These are phyloP conservation scores for Protobothrops flavoviridis DNA, from an alignment of 2,113 vertebrate species.

Conservation along the genomic window DNA sequence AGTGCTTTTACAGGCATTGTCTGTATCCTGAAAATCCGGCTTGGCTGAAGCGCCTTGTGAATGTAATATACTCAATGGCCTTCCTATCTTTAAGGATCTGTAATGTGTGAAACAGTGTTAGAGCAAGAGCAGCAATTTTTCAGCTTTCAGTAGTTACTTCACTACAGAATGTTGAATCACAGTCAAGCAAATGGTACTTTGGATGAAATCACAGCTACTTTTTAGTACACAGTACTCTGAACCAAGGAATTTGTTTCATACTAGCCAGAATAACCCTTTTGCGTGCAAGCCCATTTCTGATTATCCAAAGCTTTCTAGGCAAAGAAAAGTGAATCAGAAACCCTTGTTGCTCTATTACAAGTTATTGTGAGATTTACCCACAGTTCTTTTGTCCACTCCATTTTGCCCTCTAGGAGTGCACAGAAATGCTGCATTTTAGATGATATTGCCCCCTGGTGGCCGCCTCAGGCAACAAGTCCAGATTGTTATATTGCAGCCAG, in stretches of 20 bases:
- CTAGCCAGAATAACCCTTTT: background rate
- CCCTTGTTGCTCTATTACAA: background rate
- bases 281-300: background rate
- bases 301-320: background rate
- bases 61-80: background rate
- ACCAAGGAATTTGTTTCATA: background rate
- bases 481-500: background rate
- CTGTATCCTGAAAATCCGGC: background rate
- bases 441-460: slow-evolving; percentile 53
- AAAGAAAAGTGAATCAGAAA: background rate
- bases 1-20: background rate
- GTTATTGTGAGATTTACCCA: background rate
- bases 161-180: background rate
- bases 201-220: background rate
- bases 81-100: background rate
- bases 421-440: background rate
- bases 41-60: background rate
- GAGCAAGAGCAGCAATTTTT: background rate
- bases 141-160: background rate
- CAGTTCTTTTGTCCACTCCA: background rate
- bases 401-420: background rate
- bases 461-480: slow-evolving; percentile 27
- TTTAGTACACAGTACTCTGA: background rate
- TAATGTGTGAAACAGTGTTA: background rate
- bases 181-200: background rate